Evolutionary conservation across 2,797 vertebrate species (phyloP), one percentile per base, ranked within the genome.

Genomic region (Prionace glauca): DNA sequence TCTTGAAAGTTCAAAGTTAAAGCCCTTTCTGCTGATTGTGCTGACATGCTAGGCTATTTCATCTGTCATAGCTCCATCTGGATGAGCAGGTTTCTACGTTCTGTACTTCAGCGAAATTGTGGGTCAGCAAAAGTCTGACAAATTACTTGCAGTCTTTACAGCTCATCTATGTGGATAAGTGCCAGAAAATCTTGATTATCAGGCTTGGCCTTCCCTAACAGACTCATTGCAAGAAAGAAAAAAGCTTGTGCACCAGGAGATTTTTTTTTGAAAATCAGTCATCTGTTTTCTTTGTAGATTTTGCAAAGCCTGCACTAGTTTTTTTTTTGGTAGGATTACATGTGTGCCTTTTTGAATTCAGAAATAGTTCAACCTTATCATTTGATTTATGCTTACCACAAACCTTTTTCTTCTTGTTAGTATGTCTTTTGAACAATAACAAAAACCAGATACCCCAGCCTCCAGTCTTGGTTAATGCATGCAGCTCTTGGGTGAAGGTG

Each of bases 91-190:
- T 74, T 95, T 72, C 93, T 56, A 29, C 45, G 32, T 20, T n/a
- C 71, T 7, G 14, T 60, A 77, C 71, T 95, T 77, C 71, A 95
- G 41, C 56, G 71, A 77, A 60, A 74, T 77, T 77, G 93, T 29
- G 69, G 69, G 32, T 95, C 93, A 95, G 71, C 93, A 95, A 60
- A 95, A 95, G 93, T 20, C 45, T 94, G 93, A 74, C 71, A 74
- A 94, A 74, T 94, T 74, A 94, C 11, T 56, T 56, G 24, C 41
- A 50, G 93, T 74, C 93, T 74, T 95, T 77, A 60, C 71, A 77
- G 71, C 71, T 95, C 93, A 56, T 95, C 14, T 56, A 8, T 72
- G 45, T 95, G 71, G 71, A 56, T 77, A 29, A 60, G 71, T 77
- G 93, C 93, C 93, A 95, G 93, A 77, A 95, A 72, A 72, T 50